These are phyloP conservation scores for Spodoptera picta DNA, from an alignment of 2,888 invertebrate genomes.

Conservation along the genomic window DNA sequence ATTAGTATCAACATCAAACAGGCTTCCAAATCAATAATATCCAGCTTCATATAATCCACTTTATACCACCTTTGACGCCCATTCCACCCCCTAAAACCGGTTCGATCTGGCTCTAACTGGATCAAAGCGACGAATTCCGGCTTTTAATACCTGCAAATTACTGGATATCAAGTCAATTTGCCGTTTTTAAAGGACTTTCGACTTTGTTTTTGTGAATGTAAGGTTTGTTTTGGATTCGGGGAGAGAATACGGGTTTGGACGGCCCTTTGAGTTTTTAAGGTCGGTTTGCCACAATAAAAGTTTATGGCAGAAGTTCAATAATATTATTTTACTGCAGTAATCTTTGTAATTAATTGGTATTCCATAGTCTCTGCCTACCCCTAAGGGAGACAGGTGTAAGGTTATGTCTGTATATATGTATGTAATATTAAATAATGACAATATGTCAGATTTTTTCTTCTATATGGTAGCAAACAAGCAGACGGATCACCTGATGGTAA, in stretches of 20 bases:
- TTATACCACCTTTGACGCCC: constrained; percentile 37
- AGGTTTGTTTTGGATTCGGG: constrained; percentile 2
- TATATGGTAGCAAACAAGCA: too few species aligned
- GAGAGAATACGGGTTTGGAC: constrained; percentile 36
- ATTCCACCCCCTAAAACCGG: constrained; percentile 43
- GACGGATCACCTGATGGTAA: too few species aligned
- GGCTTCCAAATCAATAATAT: constrained; percentile 38
- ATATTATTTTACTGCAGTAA: too few species aligned
- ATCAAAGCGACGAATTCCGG: constrained; percentile 74
- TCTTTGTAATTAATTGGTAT: too few species aligned
- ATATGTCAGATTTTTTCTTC: too few species aligned
- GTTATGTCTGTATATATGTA: too few species aligned
- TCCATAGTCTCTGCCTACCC: too few species aligned
- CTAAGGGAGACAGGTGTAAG: too few species aligned
- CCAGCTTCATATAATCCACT: constrained; percentile 36
- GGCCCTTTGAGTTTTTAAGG: constrained; percentile 34
- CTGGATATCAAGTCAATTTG: constrained; percentile 49
- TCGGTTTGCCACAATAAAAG: constrained; percentile 8
- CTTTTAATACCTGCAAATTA: constrained; percentile 75
- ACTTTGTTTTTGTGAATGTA: background rate
- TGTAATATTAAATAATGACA: too few species aligned
- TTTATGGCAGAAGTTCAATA: constrained; percentile 17
- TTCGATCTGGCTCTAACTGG: constrained; percentile 65
- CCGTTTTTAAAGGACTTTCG: constrained; percentile 2
- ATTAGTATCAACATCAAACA: constrained; percentile 44